phyloP scores from a whole-genome alignment of 2,888 invertebrate genomes.

The Drosophila stalkeri region DNA sequence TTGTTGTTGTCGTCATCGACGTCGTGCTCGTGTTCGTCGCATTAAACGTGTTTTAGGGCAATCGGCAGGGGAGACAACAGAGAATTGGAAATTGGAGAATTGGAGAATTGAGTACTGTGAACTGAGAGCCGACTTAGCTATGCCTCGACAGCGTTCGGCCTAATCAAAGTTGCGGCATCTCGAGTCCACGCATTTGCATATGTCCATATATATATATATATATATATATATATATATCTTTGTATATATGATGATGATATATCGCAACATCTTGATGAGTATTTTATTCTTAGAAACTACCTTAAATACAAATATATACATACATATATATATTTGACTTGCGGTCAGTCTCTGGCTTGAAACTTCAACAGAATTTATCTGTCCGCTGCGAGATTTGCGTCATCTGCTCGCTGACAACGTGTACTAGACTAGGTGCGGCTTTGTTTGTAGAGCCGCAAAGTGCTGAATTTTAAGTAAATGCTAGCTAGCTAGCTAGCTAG shows the following conservation, averaged over 20 bases:
- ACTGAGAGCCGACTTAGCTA: slow-evolving; percentile 6
- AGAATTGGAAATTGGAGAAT: slow-evolving; percentile 24
- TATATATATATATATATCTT: neutral
- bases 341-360: slow-evolving; percentile 32
- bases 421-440: slow-evolving; percentile 38
- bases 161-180: slow-evolving; percentile 61
- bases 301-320: neutral
- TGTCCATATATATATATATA: slow-evolving; percentile 20
- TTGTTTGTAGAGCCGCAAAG: slow-evolving; percentile 35
- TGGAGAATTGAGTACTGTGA: slow-evolving; percentile 18
- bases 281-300: slow-evolving; percentile 58
- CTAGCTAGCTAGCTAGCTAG: slow-evolving; percentile 4
- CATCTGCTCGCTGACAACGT: slow-evolving; percentile 24
- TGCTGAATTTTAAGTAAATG: slow-evolving; percentile 30
- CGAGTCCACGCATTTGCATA: slow-evolving; percentile 53
- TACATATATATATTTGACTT: slow-evolving; percentile 23
- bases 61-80: slow-evolving; percentile 22
- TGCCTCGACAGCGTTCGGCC: slow-evolving; percentile 24
- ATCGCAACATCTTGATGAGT: slow-evolving; percentile 35
- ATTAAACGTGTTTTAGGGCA: slow-evolving; percentile 66
- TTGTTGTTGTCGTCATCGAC: neutral
- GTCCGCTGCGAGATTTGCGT: slow-evolving; percentile 21
- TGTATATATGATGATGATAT: slow-evolving; percentile 5
- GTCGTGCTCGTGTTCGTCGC: slow-evolving; percentile 32
- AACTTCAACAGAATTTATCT: slow-evolving; percentile 12